Evolutionary conservation across 2,888 invertebrate species (phyloP), one percentile per base, ranked within the genome.

Genomic region (Onchidella celtica): DNA sequence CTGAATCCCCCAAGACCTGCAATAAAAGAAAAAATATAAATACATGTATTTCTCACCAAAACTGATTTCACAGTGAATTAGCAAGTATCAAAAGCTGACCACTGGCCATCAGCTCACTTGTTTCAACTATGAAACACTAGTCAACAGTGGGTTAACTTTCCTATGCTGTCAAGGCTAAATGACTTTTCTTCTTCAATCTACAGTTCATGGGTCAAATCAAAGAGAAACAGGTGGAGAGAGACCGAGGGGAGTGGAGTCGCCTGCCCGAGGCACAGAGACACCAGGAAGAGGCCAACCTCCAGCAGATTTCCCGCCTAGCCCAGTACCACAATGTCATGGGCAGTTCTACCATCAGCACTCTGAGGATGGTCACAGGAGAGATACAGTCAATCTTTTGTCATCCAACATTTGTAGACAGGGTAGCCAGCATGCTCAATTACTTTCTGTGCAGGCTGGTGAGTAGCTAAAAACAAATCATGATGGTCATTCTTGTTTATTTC

Each of bases 351-450:
- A 97, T 98, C 83, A 95, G 96, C 80, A 96, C 97, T 9, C 94
- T 99, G 9, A 96, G 96, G 83, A 85, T 92, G 80, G 83, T 93
- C 34, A 92, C 93, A 0, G 83, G 85, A 40, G 88, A 91, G 38
- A 91, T 92, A 57, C 85, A 88, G 72, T 85, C 94, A 66, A 96
- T 98, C 66, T 98, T 98, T 94, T 97, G 97, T 86, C 97, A 98
- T 92, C 95, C 96, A 61, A 97, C 97, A 9, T 96, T 99, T 94
- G 97, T 98, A 0, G 98, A 98, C 92, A 95, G 98, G 38, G 96
- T 99, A 82, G 97, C 98, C 0, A 96, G 97, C 14, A 99, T 99
- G 98, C 95, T 99, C 80, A 99, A 99, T 94, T 98, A 98, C 94
- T 97, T 99, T 93, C 94, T 99, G 40, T 94, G 96, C 69, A 96